phyloP scores from a whole-genome alignment of 2,888 invertebrate genomes.

The Cybosia mesomella region DNA sequence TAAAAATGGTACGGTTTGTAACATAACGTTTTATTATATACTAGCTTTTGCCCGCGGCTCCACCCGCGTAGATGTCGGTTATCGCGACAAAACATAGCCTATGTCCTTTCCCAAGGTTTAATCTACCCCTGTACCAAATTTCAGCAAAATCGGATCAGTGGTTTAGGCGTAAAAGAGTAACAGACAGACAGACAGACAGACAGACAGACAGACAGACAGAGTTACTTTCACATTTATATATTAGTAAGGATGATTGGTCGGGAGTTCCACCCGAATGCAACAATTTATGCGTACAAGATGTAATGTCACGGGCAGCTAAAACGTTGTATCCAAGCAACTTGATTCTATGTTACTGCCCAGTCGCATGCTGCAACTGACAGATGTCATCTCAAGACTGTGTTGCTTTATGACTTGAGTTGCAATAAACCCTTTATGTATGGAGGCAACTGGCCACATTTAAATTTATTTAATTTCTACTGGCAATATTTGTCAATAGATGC shows the following conservation, averaged over 20 bases:
- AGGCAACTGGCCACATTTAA: not conserved
- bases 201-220: too few species aligned
- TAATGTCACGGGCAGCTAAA: constrained; percentile 9
- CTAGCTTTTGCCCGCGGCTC: too few species aligned
- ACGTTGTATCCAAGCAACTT: constrained; percentile 5
- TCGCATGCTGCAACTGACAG: constrained; percentile 14
- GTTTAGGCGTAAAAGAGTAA: too few species aligned
- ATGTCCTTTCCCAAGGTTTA: too few species aligned
- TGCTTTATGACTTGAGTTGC: not conserved
- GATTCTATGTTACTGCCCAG: constrained; percentile 3
- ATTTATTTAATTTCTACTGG: not conserved
- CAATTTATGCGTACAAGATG: constrained; percentile 8
- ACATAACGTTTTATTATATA: not conserved
- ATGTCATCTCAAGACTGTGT: not conserved
- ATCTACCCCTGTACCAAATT: too few species aligned
- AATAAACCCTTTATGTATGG: not conserved
- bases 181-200: too few species aligned
- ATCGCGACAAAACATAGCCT: too few species aligned
- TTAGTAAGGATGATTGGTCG: not conserved
- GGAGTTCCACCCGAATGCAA: not conserved
- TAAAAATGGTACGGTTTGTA: not conserved
- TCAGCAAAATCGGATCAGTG: too few species aligned
- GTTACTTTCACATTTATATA: too few species aligned
- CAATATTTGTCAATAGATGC: not conserved
- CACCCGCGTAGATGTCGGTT: too few species aligned